A percentile compares a stretch with the other conserved stretches of the same genome.
Evolutionary conservation across 2,888 invertebrate genomes (phyloP).

Genomic region (Thelaira solivaga): DNA sequence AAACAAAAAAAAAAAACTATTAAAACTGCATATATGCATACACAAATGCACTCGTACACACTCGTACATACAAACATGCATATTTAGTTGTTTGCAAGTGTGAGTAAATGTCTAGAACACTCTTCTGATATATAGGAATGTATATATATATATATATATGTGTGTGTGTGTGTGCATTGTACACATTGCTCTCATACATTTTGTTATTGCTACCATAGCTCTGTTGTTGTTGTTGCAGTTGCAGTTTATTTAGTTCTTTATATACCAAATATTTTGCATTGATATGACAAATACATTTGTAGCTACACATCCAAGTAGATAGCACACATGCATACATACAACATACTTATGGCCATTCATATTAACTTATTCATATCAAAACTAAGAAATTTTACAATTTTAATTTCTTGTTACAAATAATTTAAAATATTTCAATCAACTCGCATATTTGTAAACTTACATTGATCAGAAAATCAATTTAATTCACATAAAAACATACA

Average conservation of each 20-base stretch:
- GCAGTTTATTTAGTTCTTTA: conserved; percentile 4
- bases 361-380: not conserved
- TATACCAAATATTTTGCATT: conserved; percentile 8
- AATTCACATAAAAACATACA: too few species aligned
- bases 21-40: too few species aligned
- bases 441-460: not conserved
- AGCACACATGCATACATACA: not conserved
- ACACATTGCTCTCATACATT: not conserved
- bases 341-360: too few species aligned
- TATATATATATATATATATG: not conserved
- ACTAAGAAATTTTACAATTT: not conserved
- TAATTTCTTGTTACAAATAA: too few species aligned
- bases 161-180: not conserved
- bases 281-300: not conserved
- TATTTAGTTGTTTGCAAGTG: too few species aligned
- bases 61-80: too few species aligned
- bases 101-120: too few species aligned
- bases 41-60: too few species aligned
- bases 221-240: not conserved
- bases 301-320: too few species aligned
- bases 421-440: not conserved
- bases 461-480: too few species aligned
- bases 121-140: too few species aligned
- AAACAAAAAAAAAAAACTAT: too few species aligned
- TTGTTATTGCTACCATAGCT: not conserved